Conservation (phyloP, 2,888 invertebrate species). For the Tridacna gigas region DNA sequence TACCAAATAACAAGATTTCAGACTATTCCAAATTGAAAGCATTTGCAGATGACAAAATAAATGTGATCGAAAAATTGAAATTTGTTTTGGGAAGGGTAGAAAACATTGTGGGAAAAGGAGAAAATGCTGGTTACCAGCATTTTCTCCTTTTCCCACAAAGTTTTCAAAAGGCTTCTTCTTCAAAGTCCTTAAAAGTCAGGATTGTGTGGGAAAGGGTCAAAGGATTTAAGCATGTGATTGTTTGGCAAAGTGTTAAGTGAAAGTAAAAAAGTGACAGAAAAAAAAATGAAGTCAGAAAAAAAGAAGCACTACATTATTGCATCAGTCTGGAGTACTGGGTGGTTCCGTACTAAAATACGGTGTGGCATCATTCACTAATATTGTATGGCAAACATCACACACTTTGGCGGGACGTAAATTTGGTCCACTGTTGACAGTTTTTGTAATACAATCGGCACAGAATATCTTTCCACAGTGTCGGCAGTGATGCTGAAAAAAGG, state of each 20-base stretch:
- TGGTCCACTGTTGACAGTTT: conserved; percentile 94
- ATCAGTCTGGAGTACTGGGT: conserved; percentile 82
- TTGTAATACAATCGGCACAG: conserved; percentile 93
- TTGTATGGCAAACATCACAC: conserved; percentile 98
- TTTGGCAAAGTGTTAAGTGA: too few relatives aligned
- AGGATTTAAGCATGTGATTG: background rate
- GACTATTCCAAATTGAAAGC: too few relatives aligned
- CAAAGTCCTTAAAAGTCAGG: too few relatives aligned
- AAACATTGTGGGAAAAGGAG: background rate
- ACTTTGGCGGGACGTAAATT: conserved; percentile 94
- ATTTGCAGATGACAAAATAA: too few relatives aligned
- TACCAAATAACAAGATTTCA: too few relatives aligned
- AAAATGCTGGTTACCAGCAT: background rate
- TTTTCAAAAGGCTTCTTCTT: background rate
- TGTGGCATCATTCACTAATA: conserved; percentile 89
- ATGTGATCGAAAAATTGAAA: too few relatives aligned
- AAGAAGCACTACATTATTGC: background rate
- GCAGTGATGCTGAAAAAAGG: conserved; percentile 90
- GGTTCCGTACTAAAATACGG: conserved; percentile 89
- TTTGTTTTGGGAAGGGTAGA: too few relatives aligned
- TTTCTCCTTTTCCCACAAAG: background rate
- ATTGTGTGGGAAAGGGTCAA: background rate
- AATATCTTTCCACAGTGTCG: conserved; percentile 98
- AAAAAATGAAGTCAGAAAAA: background rate
- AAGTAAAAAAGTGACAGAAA: too few relatives aligned